Conservation (phyloP, 2,113 vertebrate species). For the Lampris megalopsis region DNA sequence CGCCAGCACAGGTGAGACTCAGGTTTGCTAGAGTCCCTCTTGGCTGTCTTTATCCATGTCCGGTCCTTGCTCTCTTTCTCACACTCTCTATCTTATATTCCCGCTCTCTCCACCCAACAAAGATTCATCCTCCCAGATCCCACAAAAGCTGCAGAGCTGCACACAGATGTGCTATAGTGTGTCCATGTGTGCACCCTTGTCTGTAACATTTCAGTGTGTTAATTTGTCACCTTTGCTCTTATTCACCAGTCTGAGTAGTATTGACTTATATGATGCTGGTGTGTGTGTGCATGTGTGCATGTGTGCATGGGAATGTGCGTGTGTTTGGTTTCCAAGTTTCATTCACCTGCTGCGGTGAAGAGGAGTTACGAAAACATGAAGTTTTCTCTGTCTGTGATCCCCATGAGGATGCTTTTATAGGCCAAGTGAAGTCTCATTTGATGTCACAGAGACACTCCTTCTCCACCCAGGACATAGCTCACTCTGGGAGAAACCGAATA, state of each 20-base stretch:
- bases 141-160: too few relatives aligned
- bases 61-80: background rate
- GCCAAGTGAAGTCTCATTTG: constrained; percentile 47
- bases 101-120: background rate
- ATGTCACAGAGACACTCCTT: constrained; percentile 45
- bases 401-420: constrained; percentile 14
- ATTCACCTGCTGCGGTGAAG: constrained; percentile 7
- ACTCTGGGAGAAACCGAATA: background rate
- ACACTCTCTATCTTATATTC: background rate
- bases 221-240: too few relatives aligned
- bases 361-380: constrained; percentile 32
- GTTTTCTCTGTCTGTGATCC: constrained; percentile 8
- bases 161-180: background rate
- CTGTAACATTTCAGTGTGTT: background rate
- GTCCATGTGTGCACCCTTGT: background rate
- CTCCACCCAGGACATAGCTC: background rate
- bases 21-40: too few relatives aligned
- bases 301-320: background rate
- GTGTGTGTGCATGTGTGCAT: background rate
- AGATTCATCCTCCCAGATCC: too few relatives aligned
- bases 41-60: too few relatives aligned
- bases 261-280: background rate
- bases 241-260: too few relatives aligned
- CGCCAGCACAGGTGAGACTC: too few relatives aligned
- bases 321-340: constrained; percentile 33